phyloP scores from a whole-genome alignment of 2,797 vertebrate species.

The Hippopotamyrus pictus region DNA sequence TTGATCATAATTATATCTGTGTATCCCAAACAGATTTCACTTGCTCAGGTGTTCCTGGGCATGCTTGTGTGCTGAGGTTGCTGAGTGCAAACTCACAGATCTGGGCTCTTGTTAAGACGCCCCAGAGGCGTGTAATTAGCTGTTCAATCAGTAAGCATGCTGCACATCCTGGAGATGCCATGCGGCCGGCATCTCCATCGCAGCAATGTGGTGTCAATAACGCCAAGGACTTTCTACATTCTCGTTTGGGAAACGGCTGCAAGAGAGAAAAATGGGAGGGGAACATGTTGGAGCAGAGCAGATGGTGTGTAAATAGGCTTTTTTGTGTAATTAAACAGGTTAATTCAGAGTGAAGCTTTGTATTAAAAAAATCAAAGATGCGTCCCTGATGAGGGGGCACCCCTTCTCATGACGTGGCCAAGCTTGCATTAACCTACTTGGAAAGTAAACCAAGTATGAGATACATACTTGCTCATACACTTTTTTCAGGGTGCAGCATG shows the following conservation, averaged over 20 bases:
- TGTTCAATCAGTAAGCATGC: not conserved
- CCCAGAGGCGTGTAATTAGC: not conserved
- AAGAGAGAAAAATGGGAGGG: not conserved
- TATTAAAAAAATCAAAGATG: not conserved
- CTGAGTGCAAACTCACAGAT: not conserved
- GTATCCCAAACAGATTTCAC: not conserved
- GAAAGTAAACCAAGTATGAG: not conserved
- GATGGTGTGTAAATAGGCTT: not conserved
- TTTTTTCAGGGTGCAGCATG: not conserved
- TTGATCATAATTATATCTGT: not conserved
- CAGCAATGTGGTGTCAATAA: not conserved
- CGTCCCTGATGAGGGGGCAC: not conserved
- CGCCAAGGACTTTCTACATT: not conserved
- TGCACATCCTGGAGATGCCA: not conserved
- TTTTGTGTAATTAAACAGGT: constrained; percentile 12
- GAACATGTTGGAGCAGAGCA: not conserved
- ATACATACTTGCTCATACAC: no score
- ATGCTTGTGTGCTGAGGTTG: not conserved
- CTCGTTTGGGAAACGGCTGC: not conserved
- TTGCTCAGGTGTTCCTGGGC: not conserved
- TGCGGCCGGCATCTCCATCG: not conserved
- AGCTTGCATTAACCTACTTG: not conserved
- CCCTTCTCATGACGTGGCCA: not conserved
- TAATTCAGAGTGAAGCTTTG: not conserved
- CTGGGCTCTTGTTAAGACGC: not conserved